phyloP scores from a whole-genome alignment of 2,888 invertebrate species.

The Campopleginae sp. region DNA sequence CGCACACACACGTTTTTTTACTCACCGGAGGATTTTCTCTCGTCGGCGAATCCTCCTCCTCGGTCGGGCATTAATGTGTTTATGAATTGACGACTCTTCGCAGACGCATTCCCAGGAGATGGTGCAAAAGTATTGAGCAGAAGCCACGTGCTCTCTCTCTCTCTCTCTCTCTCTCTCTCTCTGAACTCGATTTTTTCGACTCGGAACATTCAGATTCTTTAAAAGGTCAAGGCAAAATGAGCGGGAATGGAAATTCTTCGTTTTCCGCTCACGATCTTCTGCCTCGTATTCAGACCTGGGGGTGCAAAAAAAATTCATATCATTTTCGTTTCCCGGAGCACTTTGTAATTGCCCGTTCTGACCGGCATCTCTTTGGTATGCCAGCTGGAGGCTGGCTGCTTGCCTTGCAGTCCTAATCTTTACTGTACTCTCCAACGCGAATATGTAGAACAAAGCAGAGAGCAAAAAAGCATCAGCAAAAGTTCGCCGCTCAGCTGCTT shows the following conservation, averaged over 20 bases:
- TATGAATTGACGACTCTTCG: slow-evolving; percentile 10
- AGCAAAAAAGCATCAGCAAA: background rate
- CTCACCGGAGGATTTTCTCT: slow-evolving; percentile 23
- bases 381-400: slow-evolving; percentile 34
- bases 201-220: background rate
- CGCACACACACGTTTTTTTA: background rate
- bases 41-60: slow-evolving; percentile 37
- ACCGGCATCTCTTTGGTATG: slow-evolving; percentile 43
- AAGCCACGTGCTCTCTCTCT: no score
- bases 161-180: no score
- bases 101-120: background rate
- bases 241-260: background rate
- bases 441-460: background rate
- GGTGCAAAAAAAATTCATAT: slow-evolving; percentile 50
- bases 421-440: slow-evolving; percentile 27
- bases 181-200: no score
- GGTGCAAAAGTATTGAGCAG: background rate
- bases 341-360: slow-evolving; percentile 58
- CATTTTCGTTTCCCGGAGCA: slow-evolving; percentile 50
- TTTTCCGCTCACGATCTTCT: background rate
- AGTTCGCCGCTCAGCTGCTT: slow-evolving; percentile 22
- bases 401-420: slow-evolving; percentile 45
- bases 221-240: background rate
- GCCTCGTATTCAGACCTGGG: slow-evolving; percentile 7
- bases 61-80: slow-evolving; percentile 16